Evolutionary conservation across 2,888 invertebrate species (phyloP).

Genomic region (Coleophora deauratella): DNA sequence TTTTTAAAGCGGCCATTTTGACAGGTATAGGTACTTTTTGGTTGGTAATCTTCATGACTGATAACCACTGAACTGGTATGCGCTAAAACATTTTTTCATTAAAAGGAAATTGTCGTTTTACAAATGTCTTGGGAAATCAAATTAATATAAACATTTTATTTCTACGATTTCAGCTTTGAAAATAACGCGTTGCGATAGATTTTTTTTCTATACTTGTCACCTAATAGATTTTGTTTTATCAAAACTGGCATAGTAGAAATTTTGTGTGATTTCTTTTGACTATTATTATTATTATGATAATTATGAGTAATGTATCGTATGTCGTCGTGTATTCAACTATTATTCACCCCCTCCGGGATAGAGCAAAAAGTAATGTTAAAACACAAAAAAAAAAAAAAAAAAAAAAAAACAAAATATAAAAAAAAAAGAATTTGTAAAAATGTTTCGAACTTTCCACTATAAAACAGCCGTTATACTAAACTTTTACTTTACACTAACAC

Average conservation of each 20-base stretch:
- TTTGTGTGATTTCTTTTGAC: slow-evolving; percentile 26
- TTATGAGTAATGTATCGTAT: slow-evolving; percentile 32
- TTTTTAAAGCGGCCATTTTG: slow-evolving; percentile 2
- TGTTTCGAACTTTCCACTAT: slow-evolving; percentile 34
- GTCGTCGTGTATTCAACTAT: slow-evolving; percentile 57
- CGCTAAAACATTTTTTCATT: background rate
- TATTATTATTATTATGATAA: slow-evolving; percentile 39
- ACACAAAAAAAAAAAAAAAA: slow-evolving; percentile 30
- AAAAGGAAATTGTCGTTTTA: background rate
- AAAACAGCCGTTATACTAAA: slow-evolving; percentile 10
- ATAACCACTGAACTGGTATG: background rate
- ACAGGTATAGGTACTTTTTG: too few relatives aligned
- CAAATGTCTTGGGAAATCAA: slow-evolving; percentile 1
- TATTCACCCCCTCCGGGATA: slow-evolving; percentile 58
- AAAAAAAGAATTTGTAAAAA: slow-evolving; percentile 35
- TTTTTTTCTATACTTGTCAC: background rate
- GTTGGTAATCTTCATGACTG: too few relatives aligned
- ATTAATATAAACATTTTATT: slow-evolving; percentile 21
- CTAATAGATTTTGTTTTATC: slow-evolving; percentile 16
- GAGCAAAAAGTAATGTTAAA: slow-evolving; percentile 39
- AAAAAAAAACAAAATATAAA: slow-evolving; percentile 19
- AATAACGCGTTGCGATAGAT: slow-evolving; percentile 18
- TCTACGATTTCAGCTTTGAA: slow-evolving; percentile 53
- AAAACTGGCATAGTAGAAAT: slow-evolving; percentile 45
- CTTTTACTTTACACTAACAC: slow-evolving; percentile 10